Evolutionary conservation across 2,113 vertebrate species (phyloP).

Genomic region (Neodontobutis hainanensis): DNA sequence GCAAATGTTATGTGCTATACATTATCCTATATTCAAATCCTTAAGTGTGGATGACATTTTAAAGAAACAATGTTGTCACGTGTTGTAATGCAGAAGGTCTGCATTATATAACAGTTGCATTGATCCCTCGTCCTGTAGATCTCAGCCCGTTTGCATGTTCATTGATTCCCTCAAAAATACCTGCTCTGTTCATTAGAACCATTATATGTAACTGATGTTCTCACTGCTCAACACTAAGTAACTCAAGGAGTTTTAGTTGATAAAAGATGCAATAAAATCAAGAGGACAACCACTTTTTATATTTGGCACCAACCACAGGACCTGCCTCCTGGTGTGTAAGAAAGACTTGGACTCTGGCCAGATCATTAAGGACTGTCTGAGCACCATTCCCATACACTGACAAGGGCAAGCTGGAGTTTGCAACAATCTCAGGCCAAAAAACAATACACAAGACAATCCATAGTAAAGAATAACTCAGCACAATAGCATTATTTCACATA

Average conservation of each 20-base stretch:
- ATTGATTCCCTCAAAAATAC: neutral
- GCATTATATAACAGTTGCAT: no score
- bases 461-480: conserved; percentile 1
- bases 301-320: conserved; percentile 31
- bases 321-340: conserved; percentile 14
- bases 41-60: no score
- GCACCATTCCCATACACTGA: conserved; percentile 40
- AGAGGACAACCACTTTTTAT: conserved; percentile 36
- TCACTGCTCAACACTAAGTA: neutral
- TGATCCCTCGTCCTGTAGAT: neutral
- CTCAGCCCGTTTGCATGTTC: neutral
- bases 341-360: conserved; percentile 45
- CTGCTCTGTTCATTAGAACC: neutral
- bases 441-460: conserved; percentile 10
- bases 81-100: no score
- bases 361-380: conserved; percentile 54
- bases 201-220: conserved; percentile 2
- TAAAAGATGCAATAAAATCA: conserved; percentile 26
- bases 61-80: no score
- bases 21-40: no score
- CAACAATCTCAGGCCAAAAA: conserved; percentile 15
- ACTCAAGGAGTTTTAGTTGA: conserved; percentile 21
- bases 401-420: conserved; percentile 48
- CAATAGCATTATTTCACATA: neutral
- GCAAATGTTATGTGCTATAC: no score